Base-by-base conservation (phyloP, 2,888 invertebrate species). In the Byasa hedistus region DNA sequence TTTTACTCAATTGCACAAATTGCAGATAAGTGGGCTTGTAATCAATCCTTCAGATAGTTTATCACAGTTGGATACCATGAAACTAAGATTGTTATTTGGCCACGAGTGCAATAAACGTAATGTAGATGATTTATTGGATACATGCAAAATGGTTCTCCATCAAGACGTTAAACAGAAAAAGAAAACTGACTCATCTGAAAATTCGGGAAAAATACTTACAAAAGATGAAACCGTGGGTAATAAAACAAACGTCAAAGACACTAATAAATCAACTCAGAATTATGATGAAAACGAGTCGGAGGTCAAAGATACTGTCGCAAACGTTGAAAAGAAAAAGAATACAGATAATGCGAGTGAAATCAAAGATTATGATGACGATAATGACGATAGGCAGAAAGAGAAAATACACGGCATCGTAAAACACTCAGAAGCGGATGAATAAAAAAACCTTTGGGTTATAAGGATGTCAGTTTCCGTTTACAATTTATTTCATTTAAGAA, bases 11-110 rank as follows among this genome's bases (percentile, higher is more conserved):
- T 54, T 54, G 22, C 12, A 1, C 19, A 48, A 36, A 22, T 77
- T 75, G 60, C 71, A 89, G 88, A 69, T 84, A 61, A 70, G 84
- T 17, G 87, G 86, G 0, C 70, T 86, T 21, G 5, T 74, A 23
- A 83, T 89, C 66, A 70, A 69, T 0, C 84, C 85, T 10, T 77
- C 83, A 2, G 70, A 77, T 2, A 73, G 70, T 3, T 70, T 89
- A 8, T 89, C 89, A 1, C 80, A 82, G 56, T 69, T 89, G 1
- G 89, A 89, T 63, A 76, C 80, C 64, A 81, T 85, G 84, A 86
- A 82, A 62, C 73, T 89, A 17, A 76, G 79, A 1, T 24, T 84
- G 4, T 70, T 80, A 27, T 89, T 84, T 66, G 82, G 81, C 0
- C 81, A 83, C 27, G 85, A 85, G 65, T 89, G 89, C 69, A 85